phyloP scores from a whole-genome alignment of 2,888 invertebrate species.

The Patella depressa region DNA sequence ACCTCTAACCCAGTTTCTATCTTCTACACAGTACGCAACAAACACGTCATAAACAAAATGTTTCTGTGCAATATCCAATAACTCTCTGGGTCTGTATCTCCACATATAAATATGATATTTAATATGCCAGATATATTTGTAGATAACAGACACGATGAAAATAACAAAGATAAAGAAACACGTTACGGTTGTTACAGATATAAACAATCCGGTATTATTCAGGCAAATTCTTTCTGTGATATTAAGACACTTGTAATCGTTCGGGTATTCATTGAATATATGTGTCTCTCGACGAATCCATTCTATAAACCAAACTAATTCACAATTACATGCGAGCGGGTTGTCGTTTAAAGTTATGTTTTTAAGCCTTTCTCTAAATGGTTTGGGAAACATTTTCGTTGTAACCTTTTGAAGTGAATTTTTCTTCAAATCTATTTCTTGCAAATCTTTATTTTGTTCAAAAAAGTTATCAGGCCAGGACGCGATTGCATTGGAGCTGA shows the following conservation, averaged over 20 bases:
- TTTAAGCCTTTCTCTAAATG: slow-evolving; percentile 13
- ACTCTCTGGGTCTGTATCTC: slow-evolving; percentile 39
- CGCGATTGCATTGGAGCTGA: neutral
- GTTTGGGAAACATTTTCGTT: neutral
- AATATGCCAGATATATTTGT: neutral
- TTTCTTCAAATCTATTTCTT: neutral
- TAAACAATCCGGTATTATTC: neutral
- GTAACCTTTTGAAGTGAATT: neutral
- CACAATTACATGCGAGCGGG: slow-evolving; percentile 77
- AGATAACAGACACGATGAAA: neutral
- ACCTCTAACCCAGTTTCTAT: slow-evolving; percentile 78
- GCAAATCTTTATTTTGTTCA: neutral
- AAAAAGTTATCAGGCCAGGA: neutral
- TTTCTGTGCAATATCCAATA: neutral
- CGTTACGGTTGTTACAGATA: neutral
- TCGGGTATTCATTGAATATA: neutral
- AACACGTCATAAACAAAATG: slow-evolving; percentile 77
- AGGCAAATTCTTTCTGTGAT: neutral
- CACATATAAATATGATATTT: slow-evolving; percentile 5
- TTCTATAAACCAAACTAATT: slow-evolving; percentile 57
- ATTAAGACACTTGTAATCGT: neutral
- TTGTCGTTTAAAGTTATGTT: slow-evolving; percentile 76
- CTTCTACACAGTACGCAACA: slow-evolving; percentile 79
- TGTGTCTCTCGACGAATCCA: slow-evolving; percentile 25
- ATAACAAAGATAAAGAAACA: neutral